Conservation (phyloP, 2,797 vertebrate genomes). For the Phalanger gymnotis region DNA sequence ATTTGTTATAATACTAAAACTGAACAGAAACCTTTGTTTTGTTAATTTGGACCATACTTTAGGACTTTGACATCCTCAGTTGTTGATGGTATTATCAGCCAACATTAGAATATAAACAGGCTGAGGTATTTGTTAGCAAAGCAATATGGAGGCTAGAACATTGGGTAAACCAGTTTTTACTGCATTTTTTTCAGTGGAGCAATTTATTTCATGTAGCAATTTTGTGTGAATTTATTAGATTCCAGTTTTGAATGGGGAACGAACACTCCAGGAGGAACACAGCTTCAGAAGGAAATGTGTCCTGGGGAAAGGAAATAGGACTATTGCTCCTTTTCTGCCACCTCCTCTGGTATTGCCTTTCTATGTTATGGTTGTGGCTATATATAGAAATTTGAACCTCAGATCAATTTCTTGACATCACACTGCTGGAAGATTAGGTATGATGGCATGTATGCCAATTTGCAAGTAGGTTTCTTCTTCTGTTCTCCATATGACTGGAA, state of each 20-base stretch:
- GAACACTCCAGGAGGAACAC: background rate
- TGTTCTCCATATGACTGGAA: background rate
- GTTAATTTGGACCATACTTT: background rate
- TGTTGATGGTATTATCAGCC: background rate
- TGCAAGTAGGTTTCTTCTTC: background rate
- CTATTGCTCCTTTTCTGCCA: background rate
- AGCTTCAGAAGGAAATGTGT: background rate
- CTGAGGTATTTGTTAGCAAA: background rate
- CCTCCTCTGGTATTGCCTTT: background rate
- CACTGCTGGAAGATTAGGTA: background rate
- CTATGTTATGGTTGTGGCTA: background rate
- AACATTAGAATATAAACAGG: background rate
- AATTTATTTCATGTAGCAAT: background rate
- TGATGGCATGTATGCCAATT: background rate
- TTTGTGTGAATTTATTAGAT: background rate
- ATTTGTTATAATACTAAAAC: background rate
- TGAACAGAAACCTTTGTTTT: background rate
- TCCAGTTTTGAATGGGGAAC: background rate
- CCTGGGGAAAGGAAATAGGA: background rate
- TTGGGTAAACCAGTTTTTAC: background rate
- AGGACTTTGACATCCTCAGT: background rate
- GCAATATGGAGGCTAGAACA: background rate
- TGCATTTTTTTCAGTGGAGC: background rate
- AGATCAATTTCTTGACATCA: background rate
- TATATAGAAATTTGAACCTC: background rate